Evolutionary conservation across 2,113 vertebrate genomes (phyloP).

Genomic region (Heliornis fulica): DNA sequence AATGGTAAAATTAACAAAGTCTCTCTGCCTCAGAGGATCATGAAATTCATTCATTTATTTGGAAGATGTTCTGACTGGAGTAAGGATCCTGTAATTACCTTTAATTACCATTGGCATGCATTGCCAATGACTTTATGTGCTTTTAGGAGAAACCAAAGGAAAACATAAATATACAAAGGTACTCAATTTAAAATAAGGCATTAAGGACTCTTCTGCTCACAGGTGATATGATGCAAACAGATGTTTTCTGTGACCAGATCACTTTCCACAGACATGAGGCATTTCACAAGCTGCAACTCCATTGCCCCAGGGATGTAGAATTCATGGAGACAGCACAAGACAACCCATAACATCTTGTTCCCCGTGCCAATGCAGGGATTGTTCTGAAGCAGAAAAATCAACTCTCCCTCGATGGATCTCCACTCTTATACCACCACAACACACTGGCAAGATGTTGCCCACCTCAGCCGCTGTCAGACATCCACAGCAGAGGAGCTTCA

Average conservation of each 20-base stretch:
- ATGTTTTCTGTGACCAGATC: neutral
- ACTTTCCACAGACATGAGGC: neutral
- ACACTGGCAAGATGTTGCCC: neutral
- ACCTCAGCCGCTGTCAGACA: fast-evolving
- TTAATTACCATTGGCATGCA: neutral
- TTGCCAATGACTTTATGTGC: neutral
- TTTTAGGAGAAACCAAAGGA: neutral
- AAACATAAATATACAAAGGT: neutral
- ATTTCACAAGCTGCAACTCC: neutral
- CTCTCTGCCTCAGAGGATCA: neutral
- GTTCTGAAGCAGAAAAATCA: neutral
- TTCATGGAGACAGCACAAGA: neutral
- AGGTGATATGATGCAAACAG: neutral
- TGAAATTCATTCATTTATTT: neutral
- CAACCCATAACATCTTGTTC: fast-evolving
- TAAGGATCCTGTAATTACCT: neutral
- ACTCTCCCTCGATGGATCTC: neutral
- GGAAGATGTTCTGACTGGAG: neutral
- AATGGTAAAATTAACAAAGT: neutral
- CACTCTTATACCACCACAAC: neutral
- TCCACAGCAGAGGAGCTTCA: neutral
- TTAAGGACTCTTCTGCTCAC: neutral
- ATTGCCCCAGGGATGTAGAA: neutral
- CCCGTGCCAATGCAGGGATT: too few species aligned
- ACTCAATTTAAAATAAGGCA: neutral